Evolutionary conservation across 2,113 vertebrate species (phyloP).

Genomic region (Solea solea): DNA sequence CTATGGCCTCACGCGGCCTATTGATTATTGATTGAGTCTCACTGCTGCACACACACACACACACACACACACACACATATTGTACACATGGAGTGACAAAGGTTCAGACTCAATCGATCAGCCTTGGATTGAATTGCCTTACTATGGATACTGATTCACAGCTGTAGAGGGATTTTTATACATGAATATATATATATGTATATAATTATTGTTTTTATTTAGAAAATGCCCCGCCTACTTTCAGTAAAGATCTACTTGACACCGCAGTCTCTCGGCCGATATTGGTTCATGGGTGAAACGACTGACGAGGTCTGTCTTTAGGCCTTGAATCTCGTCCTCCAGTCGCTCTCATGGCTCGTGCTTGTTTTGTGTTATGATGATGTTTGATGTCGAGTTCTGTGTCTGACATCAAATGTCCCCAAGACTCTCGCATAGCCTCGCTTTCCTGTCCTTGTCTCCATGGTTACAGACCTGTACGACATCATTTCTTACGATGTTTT

Average conservation of each 20-base stretch:
- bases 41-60: slow-evolving; percentile 5
- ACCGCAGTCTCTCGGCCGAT: slow-evolving; percentile 18
- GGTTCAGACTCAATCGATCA: slow-evolving; percentile 65
- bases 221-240: slow-evolving; percentile 47
- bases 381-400: slow-evolving; percentile 27
- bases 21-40: slow-evolving; percentile 64
- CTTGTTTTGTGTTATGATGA: slow-evolving; percentile 31
- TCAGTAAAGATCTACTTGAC: slow-evolving; percentile 55
- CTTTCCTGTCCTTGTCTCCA: too few relatives aligned
- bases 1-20: slow-evolving; percentile 46
- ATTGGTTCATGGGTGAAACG: slow-evolving; percentile 10
- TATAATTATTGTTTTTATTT: not conserved
- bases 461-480: not conserved
- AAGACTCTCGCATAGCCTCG: slow-evolving; percentile 46
- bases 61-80: slow-evolving; percentile 18
- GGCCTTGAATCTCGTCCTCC: not conserved
- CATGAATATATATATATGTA: too few relatives aligned
- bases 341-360: slow-evolving; percentile 28
- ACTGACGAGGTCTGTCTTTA: slow-evolving; percentile 17
- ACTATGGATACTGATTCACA: slow-evolving; percentile 56
- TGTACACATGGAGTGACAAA: slow-evolving; percentile 43
- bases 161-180: slow-evolving; percentile 46
- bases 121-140: slow-evolving; percentile 63
- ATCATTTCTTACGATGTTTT: not conserved
- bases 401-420: slow-evolving; percentile 37